Conservation (phyloP, 2,888 invertebrate species). For the Rotaria socialis region DNA sequence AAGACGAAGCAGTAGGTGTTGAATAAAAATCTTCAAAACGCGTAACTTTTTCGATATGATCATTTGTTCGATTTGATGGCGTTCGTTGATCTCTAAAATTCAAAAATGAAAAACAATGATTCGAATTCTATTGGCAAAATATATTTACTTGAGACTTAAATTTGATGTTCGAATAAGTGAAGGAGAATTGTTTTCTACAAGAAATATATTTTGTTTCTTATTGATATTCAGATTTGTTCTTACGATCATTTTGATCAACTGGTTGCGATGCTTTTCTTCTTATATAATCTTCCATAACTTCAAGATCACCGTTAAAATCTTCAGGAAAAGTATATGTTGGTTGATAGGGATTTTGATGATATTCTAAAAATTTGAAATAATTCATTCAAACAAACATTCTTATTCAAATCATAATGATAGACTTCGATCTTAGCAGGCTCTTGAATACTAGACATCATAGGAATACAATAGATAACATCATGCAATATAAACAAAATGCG, state of each 20-base stretch:
- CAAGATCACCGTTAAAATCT: constrained; percentile 43
- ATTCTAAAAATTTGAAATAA: not conserved
- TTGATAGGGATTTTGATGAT: constrained; percentile 52
- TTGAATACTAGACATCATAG: not conserved
- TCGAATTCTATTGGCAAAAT: not conserved
- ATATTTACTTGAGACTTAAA: not conserved
- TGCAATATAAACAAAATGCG: not conserved
- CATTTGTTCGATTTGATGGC: not conserved
- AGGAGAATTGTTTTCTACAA: not conserved
- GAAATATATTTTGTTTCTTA: too few relatives aligned
- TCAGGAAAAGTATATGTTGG: constrained; percentile 56
- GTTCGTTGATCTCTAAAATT: not conserved
- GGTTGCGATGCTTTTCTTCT: not conserved
- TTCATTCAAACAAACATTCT: too few relatives aligned
- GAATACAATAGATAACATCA: not conserved
- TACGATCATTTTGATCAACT: not conserved
- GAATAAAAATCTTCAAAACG: not conserved
- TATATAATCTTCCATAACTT: constrained; percentile 5
- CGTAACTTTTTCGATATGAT: not conserved
- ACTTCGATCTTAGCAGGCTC: not conserved
- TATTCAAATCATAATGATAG: not conserved
- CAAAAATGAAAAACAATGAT: not conserved
- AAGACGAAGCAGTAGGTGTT: not conserved
- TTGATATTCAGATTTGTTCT: not conserved
- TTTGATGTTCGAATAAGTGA: not conserved